Evolutionary conservation across 2,113 vertebrate species (phyloP).

Genomic region (Pardalotus punctatus): DNA sequence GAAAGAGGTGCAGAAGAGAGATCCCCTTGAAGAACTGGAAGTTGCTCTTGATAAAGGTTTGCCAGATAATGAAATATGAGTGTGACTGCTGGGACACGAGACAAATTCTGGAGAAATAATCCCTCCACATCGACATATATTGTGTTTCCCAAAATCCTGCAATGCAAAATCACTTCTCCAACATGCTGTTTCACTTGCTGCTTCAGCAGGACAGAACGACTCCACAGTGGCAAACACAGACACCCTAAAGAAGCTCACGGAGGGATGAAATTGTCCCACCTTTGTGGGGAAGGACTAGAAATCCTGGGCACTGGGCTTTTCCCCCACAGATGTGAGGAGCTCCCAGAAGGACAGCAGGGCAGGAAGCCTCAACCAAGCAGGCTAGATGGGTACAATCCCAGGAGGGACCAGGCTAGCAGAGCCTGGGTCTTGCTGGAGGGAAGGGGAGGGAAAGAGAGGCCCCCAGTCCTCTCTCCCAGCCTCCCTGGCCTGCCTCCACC

Average conservation of each 20-base stretch:
- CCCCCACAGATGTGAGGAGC: neutral
- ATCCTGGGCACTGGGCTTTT: neutral
- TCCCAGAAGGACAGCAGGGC: neutral
- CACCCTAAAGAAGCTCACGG: neutral
- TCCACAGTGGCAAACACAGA: neutral
- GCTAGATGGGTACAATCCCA: fast-evolving
- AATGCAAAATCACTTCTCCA: neutral
- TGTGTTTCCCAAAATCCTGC: neutral
- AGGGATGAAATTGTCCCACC: neutral
- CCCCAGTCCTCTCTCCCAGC: fast-evolving
- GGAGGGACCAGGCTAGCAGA: neutral
- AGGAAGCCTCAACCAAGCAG: neutral
- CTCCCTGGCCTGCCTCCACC: neutral
- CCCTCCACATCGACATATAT: fast-evolving
- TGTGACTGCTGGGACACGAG: neutral
- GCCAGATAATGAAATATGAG: neutral
- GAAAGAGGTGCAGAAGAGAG: neutral
- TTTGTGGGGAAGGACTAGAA: neutral
- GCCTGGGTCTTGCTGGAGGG: neutral
- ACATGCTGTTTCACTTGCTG: fast-evolving
- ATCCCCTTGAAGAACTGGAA: neutral
- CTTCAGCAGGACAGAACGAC: neutral
- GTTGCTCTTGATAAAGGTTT: neutral
- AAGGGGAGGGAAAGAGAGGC: neutral
- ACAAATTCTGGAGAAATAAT: neutral